phyloP scores from a whole-genome alignment of 2,888 invertebrate species.

The Micoletzkya japonica region DNA sequence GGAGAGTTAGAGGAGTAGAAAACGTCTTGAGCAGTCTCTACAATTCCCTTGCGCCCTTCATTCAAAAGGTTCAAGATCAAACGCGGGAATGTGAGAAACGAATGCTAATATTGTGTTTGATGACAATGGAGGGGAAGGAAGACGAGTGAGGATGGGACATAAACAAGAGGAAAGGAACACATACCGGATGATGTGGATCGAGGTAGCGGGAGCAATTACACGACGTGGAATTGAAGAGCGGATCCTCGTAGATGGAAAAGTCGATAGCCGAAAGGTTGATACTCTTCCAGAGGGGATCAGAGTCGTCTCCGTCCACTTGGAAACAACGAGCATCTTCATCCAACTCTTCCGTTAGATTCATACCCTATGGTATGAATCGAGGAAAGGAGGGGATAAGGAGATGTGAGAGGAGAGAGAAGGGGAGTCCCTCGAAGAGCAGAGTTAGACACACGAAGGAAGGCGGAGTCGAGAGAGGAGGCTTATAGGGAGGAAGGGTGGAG shows the following conservation, averaged over 20 bases:
- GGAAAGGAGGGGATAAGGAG: background rate
- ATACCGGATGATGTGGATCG: conserved; percentile 12
- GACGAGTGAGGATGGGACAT: background rate
- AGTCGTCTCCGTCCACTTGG: background rate
- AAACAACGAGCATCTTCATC: conserved; percentile 13
- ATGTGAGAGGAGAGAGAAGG: background rate
- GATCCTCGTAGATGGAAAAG: conserved; percentile 9
- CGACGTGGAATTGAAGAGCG: background rate
- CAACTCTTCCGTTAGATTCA: background rate
- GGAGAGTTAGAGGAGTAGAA: too few species aligned
- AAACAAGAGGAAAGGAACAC: background rate
- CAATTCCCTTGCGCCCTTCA: too few species aligned
- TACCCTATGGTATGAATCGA: background rate
- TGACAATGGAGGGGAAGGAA: background rate
- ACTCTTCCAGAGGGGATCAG: background rate
- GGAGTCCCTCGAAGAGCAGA: too few species aligned
- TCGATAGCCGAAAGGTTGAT: background rate
- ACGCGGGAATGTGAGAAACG: conserved; percentile 14
- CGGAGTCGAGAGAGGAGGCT: background rate
- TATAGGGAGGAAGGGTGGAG: conserved; percentile 1
- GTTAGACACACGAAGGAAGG: too few species aligned
- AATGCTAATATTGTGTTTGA: background rate
- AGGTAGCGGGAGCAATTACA: background rate
- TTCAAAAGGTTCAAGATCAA: conserved; percentile 9
- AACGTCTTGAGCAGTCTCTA: too few species aligned